These are phyloP conservation scores for Lepus americanus DNA, from an alignment of 2,113 vertebrate genomes.

Conservation along the genomic window DNA sequence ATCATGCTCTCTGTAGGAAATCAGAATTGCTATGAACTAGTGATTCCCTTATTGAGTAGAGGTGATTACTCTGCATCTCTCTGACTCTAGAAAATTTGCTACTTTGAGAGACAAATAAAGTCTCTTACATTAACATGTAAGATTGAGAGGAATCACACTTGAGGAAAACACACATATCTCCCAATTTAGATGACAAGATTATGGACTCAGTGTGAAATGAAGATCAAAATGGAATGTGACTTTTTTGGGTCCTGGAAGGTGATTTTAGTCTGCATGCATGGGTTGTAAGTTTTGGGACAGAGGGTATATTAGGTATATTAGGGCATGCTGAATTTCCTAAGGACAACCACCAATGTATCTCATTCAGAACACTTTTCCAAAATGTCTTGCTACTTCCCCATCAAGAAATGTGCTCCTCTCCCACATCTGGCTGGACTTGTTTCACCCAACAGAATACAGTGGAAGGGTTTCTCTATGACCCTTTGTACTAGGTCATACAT, in stretches of 20 bases:
- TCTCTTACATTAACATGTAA: neutral
- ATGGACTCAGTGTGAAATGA: neutral
- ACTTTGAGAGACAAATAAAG: neutral
- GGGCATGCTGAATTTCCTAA: neutral
- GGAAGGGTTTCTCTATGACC: no score
- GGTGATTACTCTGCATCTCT: neutral
- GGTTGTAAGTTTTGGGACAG: neutral
- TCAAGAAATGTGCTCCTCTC: neutral
- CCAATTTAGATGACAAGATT: neutral
- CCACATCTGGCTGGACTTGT: neutral
- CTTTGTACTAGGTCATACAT: neutral
- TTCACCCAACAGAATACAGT: neutral
- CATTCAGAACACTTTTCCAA: neutral
- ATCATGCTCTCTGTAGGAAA: neutral
- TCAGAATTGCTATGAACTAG: neutral
- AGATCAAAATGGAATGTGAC: neutral
- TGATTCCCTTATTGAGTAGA: neutral
- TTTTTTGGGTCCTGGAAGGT: neutral
- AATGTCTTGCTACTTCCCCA: neutral
- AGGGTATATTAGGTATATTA: accelerated
- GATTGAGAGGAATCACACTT: neutral
- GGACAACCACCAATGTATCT: neutral
- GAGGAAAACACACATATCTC: neutral
- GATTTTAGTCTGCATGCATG: neutral
- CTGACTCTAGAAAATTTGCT: neutral